These are phyloP conservation scores for Entosphenus tridentatus DNA, from an alignment of 2,113 vertebrate genomes.

Conservation along the genomic window DNA sequence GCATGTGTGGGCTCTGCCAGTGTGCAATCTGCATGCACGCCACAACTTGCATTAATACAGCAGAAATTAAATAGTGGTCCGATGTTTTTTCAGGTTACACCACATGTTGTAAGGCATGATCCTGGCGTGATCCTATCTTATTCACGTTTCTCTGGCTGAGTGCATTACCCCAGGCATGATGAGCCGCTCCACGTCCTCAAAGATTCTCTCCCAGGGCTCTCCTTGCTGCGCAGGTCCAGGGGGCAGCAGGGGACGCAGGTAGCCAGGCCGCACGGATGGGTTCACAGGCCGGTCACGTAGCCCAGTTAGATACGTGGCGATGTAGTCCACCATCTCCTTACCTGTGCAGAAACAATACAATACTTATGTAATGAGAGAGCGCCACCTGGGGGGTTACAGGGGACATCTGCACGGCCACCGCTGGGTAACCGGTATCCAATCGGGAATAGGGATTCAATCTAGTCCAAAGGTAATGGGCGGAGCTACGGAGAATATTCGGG, in stretches of 20 bases:
- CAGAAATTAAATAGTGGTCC: no score
- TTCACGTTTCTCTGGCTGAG: neutral
- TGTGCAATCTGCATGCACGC: constrained; percentile 47
- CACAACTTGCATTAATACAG: neutral
- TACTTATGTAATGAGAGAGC: no score
- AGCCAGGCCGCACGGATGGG: constrained; percentile 69
- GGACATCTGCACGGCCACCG: no score
- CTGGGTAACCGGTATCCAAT: no score
- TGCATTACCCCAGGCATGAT: constrained; percentile 81
- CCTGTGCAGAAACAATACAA: constrained; percentile 20
- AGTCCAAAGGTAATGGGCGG: no score
- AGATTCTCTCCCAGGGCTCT: constrained; percentile 66
- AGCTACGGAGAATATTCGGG: no score
- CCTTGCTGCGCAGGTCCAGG: constrained; percentile 41
- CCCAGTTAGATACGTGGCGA: constrained; percentile 49
- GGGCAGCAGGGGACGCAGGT: constrained; percentile 49
- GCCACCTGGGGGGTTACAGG: no score
- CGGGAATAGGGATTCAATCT: no score
- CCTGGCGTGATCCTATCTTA: constrained; percentile 7
- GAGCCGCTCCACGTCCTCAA: constrained; percentile 60
- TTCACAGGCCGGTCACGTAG: constrained; percentile 51
- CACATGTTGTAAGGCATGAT: constrained; percentile 8
- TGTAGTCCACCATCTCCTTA: constrained; percentile 82
- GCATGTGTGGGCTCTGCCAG: constrained; percentile 98
- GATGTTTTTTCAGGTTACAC: no score